Conservation (phyloP, 2,797 vertebrate species). For the Acomys russatus region DNA sequence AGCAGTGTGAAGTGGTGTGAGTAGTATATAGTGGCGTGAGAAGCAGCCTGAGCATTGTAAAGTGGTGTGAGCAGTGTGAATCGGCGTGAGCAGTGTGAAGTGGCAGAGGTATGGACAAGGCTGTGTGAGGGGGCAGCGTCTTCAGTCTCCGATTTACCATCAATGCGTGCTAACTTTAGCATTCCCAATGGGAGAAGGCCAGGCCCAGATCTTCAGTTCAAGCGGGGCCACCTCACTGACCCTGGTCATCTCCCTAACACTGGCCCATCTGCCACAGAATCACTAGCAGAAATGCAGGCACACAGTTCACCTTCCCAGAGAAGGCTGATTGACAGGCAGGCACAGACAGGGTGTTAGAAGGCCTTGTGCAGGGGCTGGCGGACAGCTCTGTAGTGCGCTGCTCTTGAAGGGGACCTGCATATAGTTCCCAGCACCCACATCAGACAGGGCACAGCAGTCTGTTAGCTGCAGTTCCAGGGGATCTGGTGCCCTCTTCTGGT, state of each 20-base stretch:
- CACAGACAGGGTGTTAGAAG: background rate
- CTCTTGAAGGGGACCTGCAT: background rate
- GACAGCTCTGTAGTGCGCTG: background rate
- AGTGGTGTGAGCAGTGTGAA: no score
- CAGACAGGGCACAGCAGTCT: background rate
- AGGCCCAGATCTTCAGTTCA: background rate
- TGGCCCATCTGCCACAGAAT: background rate
- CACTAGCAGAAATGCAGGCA: accelerated
- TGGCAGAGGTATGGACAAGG: background rate
- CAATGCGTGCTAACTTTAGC: background rate
- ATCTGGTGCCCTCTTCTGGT: background rate
- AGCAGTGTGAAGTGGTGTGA: no score
- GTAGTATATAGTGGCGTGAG: no score
- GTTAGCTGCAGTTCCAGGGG: background rate
- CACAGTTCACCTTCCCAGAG: background rate
- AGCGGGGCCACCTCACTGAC: accelerated
- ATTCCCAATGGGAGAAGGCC: background rate
- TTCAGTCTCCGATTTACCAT: background rate
- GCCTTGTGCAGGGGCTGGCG: background rate
- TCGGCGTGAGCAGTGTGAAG: no score
- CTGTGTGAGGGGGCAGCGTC: background rate
- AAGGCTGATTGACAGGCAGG: background rate
- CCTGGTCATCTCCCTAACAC: accelerated
- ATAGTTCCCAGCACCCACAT: background rate
- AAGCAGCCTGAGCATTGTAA: no score